Evolutionary conservation across 2,113 vertebrate species (phyloP).

Genomic region (Cavia porcellus): DNA sequence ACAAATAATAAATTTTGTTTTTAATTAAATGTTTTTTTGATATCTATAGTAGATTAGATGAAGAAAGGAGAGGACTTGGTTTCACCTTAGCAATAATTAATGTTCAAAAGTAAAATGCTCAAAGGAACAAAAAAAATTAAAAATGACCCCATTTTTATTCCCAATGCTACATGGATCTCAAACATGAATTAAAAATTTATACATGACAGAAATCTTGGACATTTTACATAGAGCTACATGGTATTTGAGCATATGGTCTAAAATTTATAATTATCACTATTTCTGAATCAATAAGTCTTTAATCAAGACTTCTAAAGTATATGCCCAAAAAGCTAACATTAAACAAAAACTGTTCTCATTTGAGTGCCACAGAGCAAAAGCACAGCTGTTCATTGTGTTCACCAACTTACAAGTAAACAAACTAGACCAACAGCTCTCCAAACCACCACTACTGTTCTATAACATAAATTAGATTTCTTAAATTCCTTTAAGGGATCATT

Average conservation of each 20-base stretch:
- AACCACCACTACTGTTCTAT: neutral
- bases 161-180: neutral
- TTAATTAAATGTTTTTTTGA: constrained; percentile 36
- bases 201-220: neutral
- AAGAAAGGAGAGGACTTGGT: neutral
- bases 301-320: constrained; percentile 51
- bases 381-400: neutral
- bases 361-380: constrained; percentile 33
- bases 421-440: neutral
- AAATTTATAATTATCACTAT: constrained; percentile 35
- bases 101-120: constrained; percentile 33
- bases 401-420: neutral
- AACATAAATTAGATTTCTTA: neutral
- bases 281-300: constrained; percentile 40
- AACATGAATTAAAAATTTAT: constrained; percentile 32
- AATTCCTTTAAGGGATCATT: constrained; percentile 25
- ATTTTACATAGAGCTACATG: constrained; percentile 27
- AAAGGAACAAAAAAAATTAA: constrained; percentile 45
- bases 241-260: neutral
- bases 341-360: constrained; percentile 23
- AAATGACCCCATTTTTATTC: constrained; percentile 22
- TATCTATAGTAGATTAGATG: neutral
- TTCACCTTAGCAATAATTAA: constrained; percentile 36
- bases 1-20: constrained; percentile 53
- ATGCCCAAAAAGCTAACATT: constrained; percentile 34